Conservation (phyloP, 2,113 vertebrate species). For the Anhinga rufa region DNA sequence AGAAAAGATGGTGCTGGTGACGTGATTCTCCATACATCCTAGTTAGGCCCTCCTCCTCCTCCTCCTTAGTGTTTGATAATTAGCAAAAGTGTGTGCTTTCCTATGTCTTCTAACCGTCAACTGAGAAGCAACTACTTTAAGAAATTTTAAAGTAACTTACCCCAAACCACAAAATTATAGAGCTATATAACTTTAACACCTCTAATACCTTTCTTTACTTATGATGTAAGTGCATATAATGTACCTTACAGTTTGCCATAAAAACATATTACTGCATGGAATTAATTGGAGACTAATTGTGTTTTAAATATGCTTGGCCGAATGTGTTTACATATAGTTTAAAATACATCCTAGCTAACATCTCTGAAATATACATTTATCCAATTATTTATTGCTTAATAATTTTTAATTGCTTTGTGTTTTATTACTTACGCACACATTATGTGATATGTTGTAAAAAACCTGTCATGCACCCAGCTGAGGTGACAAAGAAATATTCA, state of each 20-base stretch:
- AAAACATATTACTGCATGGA: neutral
- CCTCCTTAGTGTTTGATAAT: neutral
- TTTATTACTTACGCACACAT: constrained; percentile 34
- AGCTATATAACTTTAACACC: neutral
- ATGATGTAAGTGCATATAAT: neutral
- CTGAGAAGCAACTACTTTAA: neutral
- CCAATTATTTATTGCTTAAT: neutral
- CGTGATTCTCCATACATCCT: neutral
- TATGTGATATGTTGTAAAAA: neutral
- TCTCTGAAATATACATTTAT: neutral
- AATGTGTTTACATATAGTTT: neutral
- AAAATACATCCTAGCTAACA: neutral
- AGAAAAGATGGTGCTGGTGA: neutral
- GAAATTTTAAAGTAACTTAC: neutral
- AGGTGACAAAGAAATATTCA: neutral
- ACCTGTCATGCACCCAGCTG: neutral
- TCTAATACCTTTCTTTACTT: neutral
- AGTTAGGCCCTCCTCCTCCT: neutral
- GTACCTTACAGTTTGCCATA: neutral
- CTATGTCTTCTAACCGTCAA: neutral
- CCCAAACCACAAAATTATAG: neutral
- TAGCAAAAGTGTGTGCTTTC: neutral
- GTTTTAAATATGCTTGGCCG: neutral
- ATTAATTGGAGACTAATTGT: neutral
- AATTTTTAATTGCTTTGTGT: neutral